Conservation (phyloP, 2,888 invertebrate species). For the Oscheius myriophilus region DNA sequence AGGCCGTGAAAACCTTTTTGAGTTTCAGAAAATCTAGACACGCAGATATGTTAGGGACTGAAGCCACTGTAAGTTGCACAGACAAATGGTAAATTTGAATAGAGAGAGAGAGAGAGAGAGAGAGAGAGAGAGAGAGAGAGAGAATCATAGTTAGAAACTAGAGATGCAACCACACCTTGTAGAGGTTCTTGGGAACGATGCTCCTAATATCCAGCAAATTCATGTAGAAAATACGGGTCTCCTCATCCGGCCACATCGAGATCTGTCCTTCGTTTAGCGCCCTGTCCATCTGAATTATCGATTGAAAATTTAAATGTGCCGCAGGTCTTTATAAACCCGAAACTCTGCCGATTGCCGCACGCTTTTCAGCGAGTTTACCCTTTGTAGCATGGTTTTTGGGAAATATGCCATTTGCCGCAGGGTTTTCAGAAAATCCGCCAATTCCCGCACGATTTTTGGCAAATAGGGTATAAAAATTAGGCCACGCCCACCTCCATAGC, state of each 20-base stretch:
- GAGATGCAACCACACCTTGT: constrained; percentile 40
- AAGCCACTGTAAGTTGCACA: too few relatives aligned
- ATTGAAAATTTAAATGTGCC: constrained; percentile 4
- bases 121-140: too few relatives aligned
- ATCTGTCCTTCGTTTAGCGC: constrained; percentile 58
- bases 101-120: too few relatives aligned
- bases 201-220: constrained; percentile 49
- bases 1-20: too few relatives aligned
- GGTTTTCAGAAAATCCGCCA: not conserved
- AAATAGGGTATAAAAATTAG: not conserved
- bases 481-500: constrained; percentile 41
- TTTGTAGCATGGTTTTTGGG: not conserved
- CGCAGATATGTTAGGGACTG: too few relatives aligned
- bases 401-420: too few relatives aligned
- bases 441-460: not conserved
- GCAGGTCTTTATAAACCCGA: too few relatives aligned
- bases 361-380: too few relatives aligned
- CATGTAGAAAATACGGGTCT: constrained; percentile 60
- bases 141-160: too few relatives aligned
- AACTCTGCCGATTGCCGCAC: too few relatives aligned
- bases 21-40: too few relatives aligned
- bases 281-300: constrained; percentile 51
- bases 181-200: constrained; percentile 49
- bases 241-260: constrained; percentile 62
- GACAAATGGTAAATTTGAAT: too few relatives aligned